Evolutionary conservation across 1,140 invertebrate species (phyloP).

Genomic region (Sinonovacula constricta): DNA sequence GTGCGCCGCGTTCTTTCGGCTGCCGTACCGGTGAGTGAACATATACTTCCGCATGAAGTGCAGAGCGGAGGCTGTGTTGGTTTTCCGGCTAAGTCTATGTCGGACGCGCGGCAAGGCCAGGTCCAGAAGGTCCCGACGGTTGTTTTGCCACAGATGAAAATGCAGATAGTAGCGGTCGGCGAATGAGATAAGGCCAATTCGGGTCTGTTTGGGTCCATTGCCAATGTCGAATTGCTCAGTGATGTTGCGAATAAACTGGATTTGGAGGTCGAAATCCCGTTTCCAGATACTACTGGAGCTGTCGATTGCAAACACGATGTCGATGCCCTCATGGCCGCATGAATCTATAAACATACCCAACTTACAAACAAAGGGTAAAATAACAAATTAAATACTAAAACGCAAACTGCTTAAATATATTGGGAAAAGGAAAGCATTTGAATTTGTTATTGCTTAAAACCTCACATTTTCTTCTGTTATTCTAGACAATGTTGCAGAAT

Average conservation of each 20-base stretch:
- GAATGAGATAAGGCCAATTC: conserved; percentile 59
- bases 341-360: too few relatives aligned
- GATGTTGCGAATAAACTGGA: conserved; percentile 62
- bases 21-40: conserved; percentile 53
- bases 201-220: conserved; percentile 35
- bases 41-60: conserved; percentile 50
- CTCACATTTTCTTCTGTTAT: too few relatives aligned
- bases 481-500: too few relatives aligned
- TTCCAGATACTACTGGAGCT: conserved; percentile 67
- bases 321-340: conserved; percentile 39
- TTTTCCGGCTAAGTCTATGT: conserved; percentile 38
- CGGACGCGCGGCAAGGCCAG: conserved; percentile 51
- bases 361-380: too few relatives aligned
- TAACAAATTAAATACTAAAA: too few relatives aligned
- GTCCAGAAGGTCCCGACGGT: conserved; percentile 27
- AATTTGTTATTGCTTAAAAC: too few relatives aligned
- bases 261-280: conserved; percentile 62
- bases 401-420: too few relatives aligned
- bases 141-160: conserved; percentile 56
- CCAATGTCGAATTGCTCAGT: conserved; percentile 60
- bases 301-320: conserved; percentile 70
- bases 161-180: conserved; percentile 52
- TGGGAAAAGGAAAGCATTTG: too few relatives aligned
- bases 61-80: conserved; percentile 25
- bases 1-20: conserved; percentile 53